Evolutionary conservation across 1,140 invertebrate species (phyloP).

Genomic region (Bombus terrestris): DNA sequence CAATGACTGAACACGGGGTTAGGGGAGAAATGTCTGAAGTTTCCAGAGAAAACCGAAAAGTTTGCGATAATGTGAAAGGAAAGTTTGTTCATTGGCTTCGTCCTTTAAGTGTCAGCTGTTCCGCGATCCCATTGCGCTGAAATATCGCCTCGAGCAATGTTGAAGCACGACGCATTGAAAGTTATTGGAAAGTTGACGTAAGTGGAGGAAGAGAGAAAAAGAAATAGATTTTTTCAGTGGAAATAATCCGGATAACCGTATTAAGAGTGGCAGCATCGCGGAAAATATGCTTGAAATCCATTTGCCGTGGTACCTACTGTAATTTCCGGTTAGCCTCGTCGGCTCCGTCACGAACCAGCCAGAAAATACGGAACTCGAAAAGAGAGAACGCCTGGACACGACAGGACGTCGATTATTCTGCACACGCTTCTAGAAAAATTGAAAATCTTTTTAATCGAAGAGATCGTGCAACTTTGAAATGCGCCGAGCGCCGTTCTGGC

Average conservation of each 20-base stretch:
- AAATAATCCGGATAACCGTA: conserved; percentile 2
- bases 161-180: neutral
- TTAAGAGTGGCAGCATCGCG: conserved; percentile 17
- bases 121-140: neutral
- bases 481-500: neutral
- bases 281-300: conserved; percentile 50
- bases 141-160: conserved; percentile 6
- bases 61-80: conserved; percentile 21
- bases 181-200: neutral
- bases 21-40: conserved; percentile 2
- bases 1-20: conserved; percentile 10
- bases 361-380: conserved; percentile 33
- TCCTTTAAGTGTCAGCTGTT: conserved; percentile 25
- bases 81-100: conserved; percentile 28
- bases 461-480: conserved; percentile 31
- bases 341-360: conserved; percentile 17
- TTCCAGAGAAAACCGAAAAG: neutral
- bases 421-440: conserved; percentile 58
- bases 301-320: conserved; percentile 30
- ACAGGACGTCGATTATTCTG: conserved; percentile 61
- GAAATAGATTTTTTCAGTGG: neutral
- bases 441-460: conserved; percentile 63
- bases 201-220: neutral
- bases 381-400: conserved; percentile 56
- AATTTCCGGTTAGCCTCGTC: conserved; percentile 55